A percentile compares a stretch with the other conserved stretches of the same genome.
Conservation (phyloP, 2,888 invertebrate species). For the Lymantria monacha region DNA sequence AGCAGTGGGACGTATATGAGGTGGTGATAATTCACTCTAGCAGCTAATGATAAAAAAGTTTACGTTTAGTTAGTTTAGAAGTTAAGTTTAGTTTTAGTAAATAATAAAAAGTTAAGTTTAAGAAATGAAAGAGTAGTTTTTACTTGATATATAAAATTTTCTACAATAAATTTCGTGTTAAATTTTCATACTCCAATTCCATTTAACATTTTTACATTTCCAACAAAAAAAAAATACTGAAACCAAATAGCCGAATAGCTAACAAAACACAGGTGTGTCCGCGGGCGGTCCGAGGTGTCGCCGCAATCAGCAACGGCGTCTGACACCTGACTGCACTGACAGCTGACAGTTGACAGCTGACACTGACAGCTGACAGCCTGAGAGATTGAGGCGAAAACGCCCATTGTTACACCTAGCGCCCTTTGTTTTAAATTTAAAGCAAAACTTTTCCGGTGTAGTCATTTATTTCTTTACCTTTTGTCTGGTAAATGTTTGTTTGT, state of each 20-base stretch:
- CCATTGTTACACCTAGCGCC: slow-evolving; percentile 42
- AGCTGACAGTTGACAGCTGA: slow-evolving; percentile 57
- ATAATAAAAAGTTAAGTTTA: too few relatives aligned
- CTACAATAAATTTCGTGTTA: too few relatives aligned
- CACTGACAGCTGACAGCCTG: slow-evolving; percentile 30
- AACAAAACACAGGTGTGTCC: slow-evolving; percentile 34
- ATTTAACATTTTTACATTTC: not conserved
- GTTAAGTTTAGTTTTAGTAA: too few relatives aligned
- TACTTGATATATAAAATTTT: too few relatives aligned
- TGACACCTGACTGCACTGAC: slow-evolving; percentile 57
- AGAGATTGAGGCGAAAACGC: slow-evolving; percentile 49
- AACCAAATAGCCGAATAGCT: slow-evolving; percentile 7
- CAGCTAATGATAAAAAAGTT: too few relatives aligned
- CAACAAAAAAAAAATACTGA: slow-evolving; percentile 1
- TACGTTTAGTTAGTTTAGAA: too few relatives aligned
- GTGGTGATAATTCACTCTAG: too few relatives aligned
- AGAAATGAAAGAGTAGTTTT: too few relatives aligned
- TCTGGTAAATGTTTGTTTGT: slow-evolving; percentile 1
- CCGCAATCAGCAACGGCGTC: slow-evolving; percentile 72
- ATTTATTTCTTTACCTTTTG: slow-evolving; percentile 12
- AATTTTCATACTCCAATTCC: not conserved
- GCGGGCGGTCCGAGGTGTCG: slow-evolving; percentile 50
- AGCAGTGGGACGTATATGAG: too few relatives aligned
- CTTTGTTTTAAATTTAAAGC: slow-evolving; percentile 42
- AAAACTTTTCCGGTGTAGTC: slow-evolving; percentile 25